These are phyloP conservation scores for Panurus biarmicus DNA, from an alignment of 2,113 vertebrate species.

Conservation along the genomic window DNA sequence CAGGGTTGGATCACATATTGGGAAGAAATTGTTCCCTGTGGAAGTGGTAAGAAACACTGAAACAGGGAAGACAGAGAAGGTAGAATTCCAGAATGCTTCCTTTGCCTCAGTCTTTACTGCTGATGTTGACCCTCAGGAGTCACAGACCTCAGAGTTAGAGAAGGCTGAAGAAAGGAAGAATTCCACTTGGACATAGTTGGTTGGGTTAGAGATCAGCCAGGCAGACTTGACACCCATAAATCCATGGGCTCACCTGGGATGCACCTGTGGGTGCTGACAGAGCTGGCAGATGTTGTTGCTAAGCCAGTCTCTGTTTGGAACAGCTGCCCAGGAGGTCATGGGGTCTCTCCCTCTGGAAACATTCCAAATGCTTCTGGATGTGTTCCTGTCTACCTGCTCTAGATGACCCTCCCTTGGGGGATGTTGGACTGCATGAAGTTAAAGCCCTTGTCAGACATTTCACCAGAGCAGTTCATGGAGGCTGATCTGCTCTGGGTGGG, in stretches of 20 bases:
- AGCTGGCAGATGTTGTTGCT: background rate
- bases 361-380: background rate
- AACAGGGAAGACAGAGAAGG: background rate
- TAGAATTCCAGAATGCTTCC: background rate
- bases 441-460: background rate
- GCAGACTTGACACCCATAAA: too few relatives aligned
- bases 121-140: background rate
- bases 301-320: background rate
- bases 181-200: background rate
- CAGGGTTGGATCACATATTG: background rate
- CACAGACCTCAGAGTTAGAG: background rate
- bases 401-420: background rate
- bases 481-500: background rate
- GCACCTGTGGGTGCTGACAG: background rate
- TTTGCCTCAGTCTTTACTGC: background rate
- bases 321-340: background rate
- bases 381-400: background rate
- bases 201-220: background rate
- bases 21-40: background rate
- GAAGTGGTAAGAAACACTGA: background rate
- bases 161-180: background rate
- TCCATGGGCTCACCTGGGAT: background rate
- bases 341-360: background rate
- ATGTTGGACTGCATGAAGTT: background rate
- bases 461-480: background rate